A percentile compares a stretch with the other conserved stretches of the same genome.
Evolutionary conservation across 2,888 invertebrate species (phyloP).

Genomic region (Boloria euphrosyne): DNA sequence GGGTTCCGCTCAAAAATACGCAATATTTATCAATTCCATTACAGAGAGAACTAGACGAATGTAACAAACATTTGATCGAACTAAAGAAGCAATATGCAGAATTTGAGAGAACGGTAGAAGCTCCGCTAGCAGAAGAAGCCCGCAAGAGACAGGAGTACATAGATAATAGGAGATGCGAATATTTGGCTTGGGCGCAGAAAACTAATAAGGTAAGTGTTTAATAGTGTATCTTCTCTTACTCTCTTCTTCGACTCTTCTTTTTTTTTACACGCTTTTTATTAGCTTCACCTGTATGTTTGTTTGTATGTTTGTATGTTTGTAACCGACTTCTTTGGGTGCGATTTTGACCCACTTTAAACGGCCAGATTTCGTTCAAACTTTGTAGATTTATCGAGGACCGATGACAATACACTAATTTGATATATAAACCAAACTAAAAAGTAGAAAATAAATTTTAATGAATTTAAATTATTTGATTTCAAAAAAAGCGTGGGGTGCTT

Average conservation of each 20-base stretch:
- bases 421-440: too few species aligned
- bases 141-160: constrained; percentile 45
- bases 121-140: constrained; percentile 47
- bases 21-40: constrained; percentile 14
- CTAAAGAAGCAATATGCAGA: constrained; percentile 47
- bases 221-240: not conserved
- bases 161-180: constrained; percentile 58
- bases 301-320: too few species aligned
- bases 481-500: too few species aligned
- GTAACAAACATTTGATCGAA: constrained; percentile 57
- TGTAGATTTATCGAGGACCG: too few species aligned
- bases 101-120: constrained; percentile 42
- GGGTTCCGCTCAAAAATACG: not conserved
- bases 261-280: too few species aligned
- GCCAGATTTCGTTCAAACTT: too few species aligned
- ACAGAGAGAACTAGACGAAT: constrained; percentile 60
- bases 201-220: constrained; percentile 52
- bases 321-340: too few species aligned
- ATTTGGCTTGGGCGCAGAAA: constrained; percentile 53
- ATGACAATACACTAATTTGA: too few species aligned
- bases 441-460: too few species aligned
- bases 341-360: too few species aligned
- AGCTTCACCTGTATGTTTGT: too few species aligned
- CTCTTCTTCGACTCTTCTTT: not conserved
- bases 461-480: too few species aligned